Base-by-base conservation (phyloP, 2,888 invertebrate species). In the Odontocolon sp. region DNA sequence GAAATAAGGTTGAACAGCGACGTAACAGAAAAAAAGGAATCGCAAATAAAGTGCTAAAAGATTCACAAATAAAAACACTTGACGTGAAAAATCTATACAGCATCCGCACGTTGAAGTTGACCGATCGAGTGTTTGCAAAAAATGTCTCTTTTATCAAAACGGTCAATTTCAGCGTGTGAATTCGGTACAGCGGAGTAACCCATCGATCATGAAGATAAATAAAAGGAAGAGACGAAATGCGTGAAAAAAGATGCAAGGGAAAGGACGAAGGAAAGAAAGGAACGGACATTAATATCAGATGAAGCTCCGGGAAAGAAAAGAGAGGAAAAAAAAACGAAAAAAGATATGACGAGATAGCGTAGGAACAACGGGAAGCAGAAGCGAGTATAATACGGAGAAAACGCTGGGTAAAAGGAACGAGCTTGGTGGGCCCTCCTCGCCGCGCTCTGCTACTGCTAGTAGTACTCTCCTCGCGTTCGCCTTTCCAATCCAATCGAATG, bases 401-500 rank as follows among this genome's bases (percentile, higher is more conserved):
- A 86, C 84, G 84, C 74, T 85, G 81, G 45, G 82, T 83, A 84
- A 85, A 85, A 85, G 85, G 84, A 88, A 86, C 85, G 16, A 36
- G 14, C 40, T 56, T n/a, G 18, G 52, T 11, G 52, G 40, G 50
- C 33, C 47, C 33, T 63, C 11, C 36, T 36, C 56, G 6, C 23
- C 36, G 50, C 36, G 23, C 47, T 61, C 47, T 68, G 52, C 61
- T 67, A 70, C 75, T 67, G 42, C 68, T 74, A 36, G 33, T 54
- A 69, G 68, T 73, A 64, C 83, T 83, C 84, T 84, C 82, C 81
- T 80, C 78, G 68, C 73, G 72, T 66, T 73, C 83, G 86, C 87
- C 87, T 88, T 87, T 89, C 86, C 87, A 89, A 88, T 89, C 88
- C 85, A 85, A 87, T 86, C 85, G 83, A 82, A 84, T 83, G 81